Evolutionary conservation across 53 echinoderm and acorn worm species (phyloP), one percentile per base, ranked within the genome.

Genomic region (Holothuria leucospilota): DNA sequence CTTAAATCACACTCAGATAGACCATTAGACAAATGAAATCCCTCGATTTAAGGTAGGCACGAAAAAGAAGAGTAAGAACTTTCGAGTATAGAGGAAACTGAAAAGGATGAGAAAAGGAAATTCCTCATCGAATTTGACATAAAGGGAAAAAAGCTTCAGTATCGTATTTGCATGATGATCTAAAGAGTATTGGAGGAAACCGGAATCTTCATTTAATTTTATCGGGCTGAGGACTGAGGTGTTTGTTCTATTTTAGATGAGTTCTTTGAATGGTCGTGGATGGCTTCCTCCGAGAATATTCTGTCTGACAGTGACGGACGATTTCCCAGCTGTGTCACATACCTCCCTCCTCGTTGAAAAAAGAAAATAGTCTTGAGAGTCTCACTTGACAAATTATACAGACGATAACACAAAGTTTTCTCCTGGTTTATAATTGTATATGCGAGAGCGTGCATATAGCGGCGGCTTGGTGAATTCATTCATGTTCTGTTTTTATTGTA

Each of bases 21-120:
- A 39, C 75, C 75, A 75, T 75, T 75, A 75, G 75, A 49, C 75
- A 75, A 75, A 75, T 75, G 75, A 75, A 75, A 75, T 75, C 49
- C 51, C 75, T 49, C 75, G 49, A 51, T 75, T 27, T 52, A 24
- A 56, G 56, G 56, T 56, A 56, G 18, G 56, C 56, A 16, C 18
- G 56, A 16, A 56, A 1, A 56, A 5, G 14, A 71, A 41, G 71
- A 49, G 1, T 13, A 73, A 24, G 68, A 68, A 16, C 4, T 29
- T 1, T 28, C 28, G 28, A 34, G 25, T 68, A 16, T 14, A 15
- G 8, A 68, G 51, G 75, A 52, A 51, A 52, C 1, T 10, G 53
- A 75, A 24, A 26, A 73, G 14, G 75, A 56, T 56, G 56, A 56
- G 56, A 56, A 56, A 56, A 56, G 56, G 56, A 56, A 56, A 56